Percentiles rank a stretch among this genome's conserved stretches.
These are phyloP conservation scores for Empidonax traillii DNA, from an alignment of 2,113 vertebrate species.

Conservation along the genomic window DNA sequence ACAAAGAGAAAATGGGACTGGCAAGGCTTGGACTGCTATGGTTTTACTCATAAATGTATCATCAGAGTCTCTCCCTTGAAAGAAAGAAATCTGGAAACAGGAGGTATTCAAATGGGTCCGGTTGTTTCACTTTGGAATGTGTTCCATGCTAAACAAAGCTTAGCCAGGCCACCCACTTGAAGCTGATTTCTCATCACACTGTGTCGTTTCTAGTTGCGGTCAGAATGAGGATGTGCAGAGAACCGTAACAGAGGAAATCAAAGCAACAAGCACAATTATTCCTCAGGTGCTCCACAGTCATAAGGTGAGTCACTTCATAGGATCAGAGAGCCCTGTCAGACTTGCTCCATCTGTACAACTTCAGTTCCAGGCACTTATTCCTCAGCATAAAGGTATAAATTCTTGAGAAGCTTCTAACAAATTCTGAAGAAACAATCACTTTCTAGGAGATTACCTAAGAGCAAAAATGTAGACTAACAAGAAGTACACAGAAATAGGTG, in stretches of 20 bases:
- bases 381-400: neutral
- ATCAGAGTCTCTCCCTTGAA: neutral
- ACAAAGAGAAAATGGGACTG: neutral
- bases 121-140: rapidly evolving
- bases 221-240: neutral
- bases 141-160: neutral
- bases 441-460: neutral
- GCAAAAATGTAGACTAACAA: neutral
- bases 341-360: neutral
- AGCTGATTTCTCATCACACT: neutral
- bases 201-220: neutral
- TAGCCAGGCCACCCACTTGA: neutral
- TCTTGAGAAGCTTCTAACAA: neutral
- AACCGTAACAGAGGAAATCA: neutral
- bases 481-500: neutral
- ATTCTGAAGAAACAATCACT: neutral
- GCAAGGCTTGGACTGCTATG: neutral
- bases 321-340: neutral
- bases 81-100: neutral
- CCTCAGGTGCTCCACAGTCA: neutral
- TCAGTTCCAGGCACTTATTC: neutral
- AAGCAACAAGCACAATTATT: neutral
- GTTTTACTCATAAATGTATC: neutral
- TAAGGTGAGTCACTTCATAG: neutral
- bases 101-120: neutral